Evolutionary conservation across 2,888 invertebrate genomes (phyloP), one percentile per base, ranked within the genome.

Genomic region (Macrosiphum euphorbiae): DNA sequence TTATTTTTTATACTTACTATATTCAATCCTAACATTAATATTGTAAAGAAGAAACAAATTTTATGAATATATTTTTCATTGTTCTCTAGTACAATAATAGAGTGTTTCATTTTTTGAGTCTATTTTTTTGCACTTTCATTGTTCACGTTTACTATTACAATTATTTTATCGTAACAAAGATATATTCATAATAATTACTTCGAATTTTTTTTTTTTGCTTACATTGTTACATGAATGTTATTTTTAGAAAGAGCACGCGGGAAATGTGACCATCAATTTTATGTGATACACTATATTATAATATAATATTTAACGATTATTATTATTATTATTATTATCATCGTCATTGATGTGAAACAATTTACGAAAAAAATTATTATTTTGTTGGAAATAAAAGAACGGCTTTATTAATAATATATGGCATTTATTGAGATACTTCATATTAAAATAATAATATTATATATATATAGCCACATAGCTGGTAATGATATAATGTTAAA

Each of bases 101-200:
- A 44, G 94, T 67, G 86, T 94, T 93, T 94, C 94, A 78, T 94
- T 90, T 94, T 94, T 90, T 85, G 94, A 94, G 94, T 94, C 94
- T 94, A 94, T 94, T 94, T 94, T 92, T 94, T 94, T 94, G 94
- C 94, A 94, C 94, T 90, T 90, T 90, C 61, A 94, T 94, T 90
- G 90, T 94, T 94, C 94, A 94, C 90, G 84, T 94, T 94, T 94
- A 85, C 85, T 94, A 94, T 88, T 92, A 92, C 35, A 86, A 92
- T 92, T 87, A 87, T 92, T 92, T 92, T 92, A 87, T 92, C 61
- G 58, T 92, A 85, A 92, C 41, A 91, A 86, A 91, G 85, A 91
- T 86, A 91, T 91, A 91, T 91, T 91, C 85, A 92, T 92, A 92
- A 78, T 91, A 41, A 91, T 92, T 88, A 92, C 44, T 88, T 92